phyloP scores from a whole-genome alignment of 2,113 vertebrate species.

The Nipponia nippon region DNA sequence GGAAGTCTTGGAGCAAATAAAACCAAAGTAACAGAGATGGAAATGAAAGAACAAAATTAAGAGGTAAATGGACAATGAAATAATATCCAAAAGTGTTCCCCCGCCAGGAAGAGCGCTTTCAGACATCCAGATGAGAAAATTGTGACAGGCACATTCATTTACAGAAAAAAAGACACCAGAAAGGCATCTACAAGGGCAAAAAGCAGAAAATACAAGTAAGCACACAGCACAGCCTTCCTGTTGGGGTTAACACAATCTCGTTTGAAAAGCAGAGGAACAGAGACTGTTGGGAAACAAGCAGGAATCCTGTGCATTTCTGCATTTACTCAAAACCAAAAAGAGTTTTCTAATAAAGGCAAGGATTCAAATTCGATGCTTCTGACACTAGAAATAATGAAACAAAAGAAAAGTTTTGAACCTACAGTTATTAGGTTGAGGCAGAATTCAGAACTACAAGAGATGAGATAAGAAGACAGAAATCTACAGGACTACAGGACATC shows the following conservation, averaged over 20 bases:
- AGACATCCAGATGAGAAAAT: neutral
- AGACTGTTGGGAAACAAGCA: neutral
- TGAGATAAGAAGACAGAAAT: neutral
- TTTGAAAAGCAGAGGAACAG: neutral
- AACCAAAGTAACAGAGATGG: neutral
- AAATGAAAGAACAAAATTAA: conserved; percentile 13
- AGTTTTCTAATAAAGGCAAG: neutral
- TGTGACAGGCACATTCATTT: neutral
- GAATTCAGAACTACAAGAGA: neutral
- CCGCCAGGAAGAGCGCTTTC: neutral
- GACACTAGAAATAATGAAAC: neutral
- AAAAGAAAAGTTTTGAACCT: neutral
- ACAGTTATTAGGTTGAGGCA: neutral
- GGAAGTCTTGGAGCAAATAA: neutral
- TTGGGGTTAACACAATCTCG: neutral
- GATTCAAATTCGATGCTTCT: neutral
- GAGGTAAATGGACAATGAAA: neutral
- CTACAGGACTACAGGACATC: neutral
- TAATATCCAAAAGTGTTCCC: neutral
- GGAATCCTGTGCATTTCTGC: neutral
- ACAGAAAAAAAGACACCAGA: neutral
- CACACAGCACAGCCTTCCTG: neutral
- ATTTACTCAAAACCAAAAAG: neutral
- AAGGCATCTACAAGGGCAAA: neutral
- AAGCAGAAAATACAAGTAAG: neutral